Percentiles rank a stretch among this genome's conserved stretches.
These are phyloP conservation scores for Sander vitreus DNA, from an alignment of 2,113 vertebrate species.

Conservation along the genomic window DNA sequence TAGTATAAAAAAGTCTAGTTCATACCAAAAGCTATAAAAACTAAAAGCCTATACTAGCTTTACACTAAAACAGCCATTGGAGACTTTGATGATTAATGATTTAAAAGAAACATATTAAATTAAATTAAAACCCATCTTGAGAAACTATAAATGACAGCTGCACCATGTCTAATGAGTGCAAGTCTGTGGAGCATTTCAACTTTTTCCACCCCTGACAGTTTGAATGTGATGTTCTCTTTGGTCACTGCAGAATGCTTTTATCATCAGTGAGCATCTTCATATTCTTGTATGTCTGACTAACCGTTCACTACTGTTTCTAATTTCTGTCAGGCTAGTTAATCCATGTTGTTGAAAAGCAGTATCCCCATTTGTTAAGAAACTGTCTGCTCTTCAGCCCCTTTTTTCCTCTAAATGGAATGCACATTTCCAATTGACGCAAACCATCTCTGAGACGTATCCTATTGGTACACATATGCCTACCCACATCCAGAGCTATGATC, in stretches of 20 bases:
- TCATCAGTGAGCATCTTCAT: constrained; percentile 29
- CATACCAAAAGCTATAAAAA: not conserved
- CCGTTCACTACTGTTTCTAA: constrained; percentile 45
- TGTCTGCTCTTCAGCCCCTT: constrained; percentile 40
- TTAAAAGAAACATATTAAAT: constrained; percentile 15
- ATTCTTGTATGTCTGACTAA: constrained; percentile 27
- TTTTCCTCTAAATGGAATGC: constrained; percentile 57
- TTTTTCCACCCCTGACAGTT: constrained; percentile 53
- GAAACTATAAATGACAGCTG: constrained; percentile 35
- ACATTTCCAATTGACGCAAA: constrained; percentile 65
- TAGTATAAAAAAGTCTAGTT: not conserved
- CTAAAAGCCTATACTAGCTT: not conserved
- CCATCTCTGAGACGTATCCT: constrained; percentile 41
- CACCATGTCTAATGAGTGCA: constrained; percentile 19
- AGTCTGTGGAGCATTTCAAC: constrained; percentile 33
- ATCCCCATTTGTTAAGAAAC: constrained; percentile 44
- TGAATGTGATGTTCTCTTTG: constrained; percentile 43
- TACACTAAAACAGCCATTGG: not conserved
- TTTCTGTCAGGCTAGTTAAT: constrained; percentile 52
- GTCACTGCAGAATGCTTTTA: constrained; percentile 44
- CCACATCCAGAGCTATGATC: constrained; percentile 41
- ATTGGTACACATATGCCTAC: constrained; percentile 55
- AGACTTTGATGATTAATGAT: constrained; percentile 1
- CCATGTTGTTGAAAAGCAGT: constrained; percentile 51
- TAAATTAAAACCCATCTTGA: not conserved